phyloP scores from a whole-genome alignment of 2,888 invertebrate genomes.

The Chymomyza fuscimana region DNA sequence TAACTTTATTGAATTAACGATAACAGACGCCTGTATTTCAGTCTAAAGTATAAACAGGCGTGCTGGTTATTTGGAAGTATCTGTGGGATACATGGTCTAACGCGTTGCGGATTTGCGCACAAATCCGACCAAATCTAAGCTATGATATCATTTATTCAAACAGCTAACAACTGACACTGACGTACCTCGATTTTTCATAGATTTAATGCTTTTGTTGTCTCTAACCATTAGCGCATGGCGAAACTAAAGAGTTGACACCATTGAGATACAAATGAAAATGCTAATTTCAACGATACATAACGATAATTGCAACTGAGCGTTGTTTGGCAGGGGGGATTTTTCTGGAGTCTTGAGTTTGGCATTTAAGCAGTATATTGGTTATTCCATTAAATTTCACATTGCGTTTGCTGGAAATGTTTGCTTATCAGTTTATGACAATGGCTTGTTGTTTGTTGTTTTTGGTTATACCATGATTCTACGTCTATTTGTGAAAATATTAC shows the following conservation, averaged over 20 bases:
- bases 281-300: conserved; percentile 32
- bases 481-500: background rate
- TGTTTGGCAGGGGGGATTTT: background rate
- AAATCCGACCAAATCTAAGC: background rate
- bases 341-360: background rate
- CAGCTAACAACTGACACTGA: background rate
- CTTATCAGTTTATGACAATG: conserved; percentile 44
- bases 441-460: conserved; percentile 8
- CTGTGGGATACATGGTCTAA: background rate
- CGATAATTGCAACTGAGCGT: background rate
- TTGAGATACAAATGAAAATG: conserved; percentile 22
- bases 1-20: conserved; percentile 61
- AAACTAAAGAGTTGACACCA: conserved; percentile 58
- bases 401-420: conserved; percentile 42
- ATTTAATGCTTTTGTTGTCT: conserved; percentile 30
- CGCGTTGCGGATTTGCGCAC: background rate
- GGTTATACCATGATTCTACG: conserved; percentile 24
- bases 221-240: conserved; percentile 42
- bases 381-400: background rate
- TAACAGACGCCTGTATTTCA: background rate
- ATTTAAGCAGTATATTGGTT: background rate
- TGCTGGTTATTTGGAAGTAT: background rate
- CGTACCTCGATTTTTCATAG: background rate
- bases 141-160: background rate
- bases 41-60: background rate